Percentiles rank a stretch among this genome's conserved stretches.
These are phyloP conservation scores for Hemaris fuciformis DNA, from an alignment of 2,888 invertebrate genomes.

Conservation along the genomic window DNA sequence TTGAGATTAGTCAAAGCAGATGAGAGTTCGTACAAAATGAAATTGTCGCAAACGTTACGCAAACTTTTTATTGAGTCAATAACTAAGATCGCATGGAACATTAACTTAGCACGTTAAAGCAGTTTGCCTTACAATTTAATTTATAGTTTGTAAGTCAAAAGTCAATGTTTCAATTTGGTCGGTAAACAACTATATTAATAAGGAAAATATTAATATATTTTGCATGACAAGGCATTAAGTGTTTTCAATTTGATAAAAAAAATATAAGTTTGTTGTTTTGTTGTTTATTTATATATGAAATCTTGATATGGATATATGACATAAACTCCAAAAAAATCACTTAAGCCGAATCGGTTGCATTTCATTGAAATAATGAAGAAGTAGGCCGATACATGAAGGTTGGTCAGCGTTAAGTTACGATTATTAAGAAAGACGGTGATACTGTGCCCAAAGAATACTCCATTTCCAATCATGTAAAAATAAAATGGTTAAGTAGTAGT, in stretches of 20 bases:
- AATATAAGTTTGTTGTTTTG: too few species aligned
- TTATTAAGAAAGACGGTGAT: not conserved
- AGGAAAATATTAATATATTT: not conserved
- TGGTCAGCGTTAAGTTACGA: not conserved
- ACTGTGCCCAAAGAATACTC: too few species aligned
- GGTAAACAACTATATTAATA: not conserved
- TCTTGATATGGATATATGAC: not conserved
- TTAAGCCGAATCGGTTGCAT: not conserved
- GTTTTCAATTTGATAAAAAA: not conserved
- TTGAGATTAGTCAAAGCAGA: too few species aligned
- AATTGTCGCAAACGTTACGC: not conserved
- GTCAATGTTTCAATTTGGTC: not conserved
- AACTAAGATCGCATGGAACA: not conserved
- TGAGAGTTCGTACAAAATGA: not conserved
- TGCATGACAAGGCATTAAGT: not conserved
- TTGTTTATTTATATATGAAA: too few species aligned
- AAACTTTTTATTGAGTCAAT: not conserved
- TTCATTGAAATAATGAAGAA: not conserved
- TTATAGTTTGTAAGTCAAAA: slow-evolving; percentile 5
- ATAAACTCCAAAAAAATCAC: not conserved
- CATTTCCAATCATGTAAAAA: too few species aligned
- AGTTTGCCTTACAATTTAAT: not conserved
- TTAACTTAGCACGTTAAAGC: not conserved
- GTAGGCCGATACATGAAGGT: not conserved
- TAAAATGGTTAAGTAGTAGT: too few species aligned